phyloP scores from a whole-genome alignment of 2,113 vertebrate genomes.

The Microtus montanus region DNA sequence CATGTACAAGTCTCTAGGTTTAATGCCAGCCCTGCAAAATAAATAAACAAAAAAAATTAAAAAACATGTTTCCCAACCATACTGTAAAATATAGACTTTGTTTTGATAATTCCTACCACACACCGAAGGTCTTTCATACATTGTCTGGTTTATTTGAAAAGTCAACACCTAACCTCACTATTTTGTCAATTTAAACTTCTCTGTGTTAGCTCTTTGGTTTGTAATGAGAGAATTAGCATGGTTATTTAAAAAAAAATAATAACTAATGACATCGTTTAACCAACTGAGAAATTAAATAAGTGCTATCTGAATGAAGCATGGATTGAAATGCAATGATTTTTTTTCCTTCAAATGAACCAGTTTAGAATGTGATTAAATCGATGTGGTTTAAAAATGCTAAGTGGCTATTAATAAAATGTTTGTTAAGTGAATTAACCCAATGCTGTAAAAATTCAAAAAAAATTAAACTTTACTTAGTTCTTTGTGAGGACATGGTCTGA shows the following conservation, averaged over 20 bases:
- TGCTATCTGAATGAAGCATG: conserved; percentile 36
- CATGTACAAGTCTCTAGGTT: background rate
- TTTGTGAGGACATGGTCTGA: background rate
- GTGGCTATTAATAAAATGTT: conserved; percentile 40
- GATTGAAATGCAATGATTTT: conserved; percentile 32
- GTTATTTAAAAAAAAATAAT: background rate
- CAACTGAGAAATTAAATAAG: conserved; percentile 40
- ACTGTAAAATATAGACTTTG: background rate
- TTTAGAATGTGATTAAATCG: conserved; percentile 50
- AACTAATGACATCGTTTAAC: background rate
- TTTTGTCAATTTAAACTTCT: conserved; percentile 30
- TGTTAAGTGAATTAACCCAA: conserved; percentile 12
- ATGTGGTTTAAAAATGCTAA: conserved; percentile 17
- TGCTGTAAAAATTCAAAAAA: background rate
- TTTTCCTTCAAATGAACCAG: conserved; percentile 25
- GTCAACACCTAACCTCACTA: background rate
- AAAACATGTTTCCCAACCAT: background rate
- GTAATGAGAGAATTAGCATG: conserved; percentile 22
- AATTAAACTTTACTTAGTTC: background rate
- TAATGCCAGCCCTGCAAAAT: background rate
- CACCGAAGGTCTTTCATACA: background rate
- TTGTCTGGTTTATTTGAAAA: conserved; percentile 33
- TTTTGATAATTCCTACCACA: background rate
- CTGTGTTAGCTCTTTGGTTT: background rate
- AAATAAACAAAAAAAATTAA: background rate